Percentiles rank a stretch among this genome's conserved stretches.
phyloP scores from a whole-genome alignment of 1,140 invertebrate species.

The Luehdorfia chinensis region DNA sequence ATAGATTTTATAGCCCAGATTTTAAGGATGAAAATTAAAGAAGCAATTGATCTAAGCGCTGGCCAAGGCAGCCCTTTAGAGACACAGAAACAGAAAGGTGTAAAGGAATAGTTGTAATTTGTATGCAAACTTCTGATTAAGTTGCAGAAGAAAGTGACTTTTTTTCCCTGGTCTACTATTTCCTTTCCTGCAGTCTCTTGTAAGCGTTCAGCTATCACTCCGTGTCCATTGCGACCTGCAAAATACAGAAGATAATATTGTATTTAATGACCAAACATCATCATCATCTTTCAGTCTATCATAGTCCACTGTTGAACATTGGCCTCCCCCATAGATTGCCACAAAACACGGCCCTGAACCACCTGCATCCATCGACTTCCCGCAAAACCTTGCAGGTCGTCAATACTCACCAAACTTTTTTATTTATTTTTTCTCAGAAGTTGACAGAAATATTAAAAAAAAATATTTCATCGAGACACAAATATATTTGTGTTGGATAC shows the following conservation, averaged over 20 bases:
- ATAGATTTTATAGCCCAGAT: too few relatives aligned
- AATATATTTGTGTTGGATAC: too few relatives aligned
- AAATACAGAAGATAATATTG: background rate
- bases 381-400: too few relatives aligned
- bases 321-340: too few relatives aligned
- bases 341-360: too few relatives aligned
- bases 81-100: background rate
- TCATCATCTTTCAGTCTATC: too few relatives aligned
- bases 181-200: background rate
- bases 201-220: conserved; percentile 6
- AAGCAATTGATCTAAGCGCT: background rate
- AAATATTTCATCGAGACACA: too few relatives aligned
- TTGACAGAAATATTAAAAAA: too few relatives aligned
- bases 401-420: too few relatives aligned
- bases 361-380: too few relatives aligned
- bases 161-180: background rate
- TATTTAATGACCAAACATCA: background rate
- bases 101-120: conserved; percentile 4
- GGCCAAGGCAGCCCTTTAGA: conserved; percentile 13
- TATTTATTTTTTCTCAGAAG: background rate
- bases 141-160: background rate
- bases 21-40: background rate
- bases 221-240: conserved; percentile 14
- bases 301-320: too few relatives aligned
- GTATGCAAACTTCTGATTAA: background rate